A percentile compares a stretch with the other conserved stretches of the same genome.
Evolutionary conservation across 2,797 vertebrate species (phyloP).

Genomic region (Falco rusticolus): DNA sequence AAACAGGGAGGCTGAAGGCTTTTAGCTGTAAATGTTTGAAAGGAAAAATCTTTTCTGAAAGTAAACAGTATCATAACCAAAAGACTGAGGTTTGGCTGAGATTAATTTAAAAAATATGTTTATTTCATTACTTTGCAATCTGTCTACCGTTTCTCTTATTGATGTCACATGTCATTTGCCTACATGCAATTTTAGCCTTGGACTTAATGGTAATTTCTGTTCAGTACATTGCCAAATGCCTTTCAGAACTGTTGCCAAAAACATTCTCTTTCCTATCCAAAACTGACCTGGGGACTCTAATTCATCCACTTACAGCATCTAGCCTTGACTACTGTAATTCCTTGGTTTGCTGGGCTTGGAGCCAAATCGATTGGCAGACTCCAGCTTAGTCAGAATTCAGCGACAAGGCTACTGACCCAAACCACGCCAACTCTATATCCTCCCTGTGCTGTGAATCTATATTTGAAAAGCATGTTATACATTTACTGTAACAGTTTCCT

Average conservation of each 20-base stretch:
- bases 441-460: constrained; percentile 13
- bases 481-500: constrained; percentile 55
- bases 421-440: constrained; percentile 33
- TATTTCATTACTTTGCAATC: neutral
- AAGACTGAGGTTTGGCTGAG: neutral
- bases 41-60: neutral
- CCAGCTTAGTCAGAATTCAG: constrained; percentile 28
- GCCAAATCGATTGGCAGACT: constrained; percentile 57
- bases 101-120: neutral
- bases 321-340: constrained; percentile 50
- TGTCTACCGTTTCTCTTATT: neutral
- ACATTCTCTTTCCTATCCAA: constrained; percentile 6
- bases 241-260: constrained; percentile 24
- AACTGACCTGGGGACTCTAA: constrained; percentile 47
- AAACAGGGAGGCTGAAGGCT: neutral
- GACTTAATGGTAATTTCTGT: neutral
- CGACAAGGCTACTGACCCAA: constrained; percentile 42
- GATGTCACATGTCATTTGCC: neutral
- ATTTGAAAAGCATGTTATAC: constrained; percentile 46
- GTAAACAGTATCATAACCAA: neutral
- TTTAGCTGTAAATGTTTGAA: neutral
- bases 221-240: neutral
- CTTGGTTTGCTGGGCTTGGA: constrained; percentile 56
- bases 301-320: constrained; percentile 12
- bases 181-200: neutral